Base-by-base conservation (phyloP, 92 coral and sea anemone species). In the Virgularia gustaviana region DNA sequence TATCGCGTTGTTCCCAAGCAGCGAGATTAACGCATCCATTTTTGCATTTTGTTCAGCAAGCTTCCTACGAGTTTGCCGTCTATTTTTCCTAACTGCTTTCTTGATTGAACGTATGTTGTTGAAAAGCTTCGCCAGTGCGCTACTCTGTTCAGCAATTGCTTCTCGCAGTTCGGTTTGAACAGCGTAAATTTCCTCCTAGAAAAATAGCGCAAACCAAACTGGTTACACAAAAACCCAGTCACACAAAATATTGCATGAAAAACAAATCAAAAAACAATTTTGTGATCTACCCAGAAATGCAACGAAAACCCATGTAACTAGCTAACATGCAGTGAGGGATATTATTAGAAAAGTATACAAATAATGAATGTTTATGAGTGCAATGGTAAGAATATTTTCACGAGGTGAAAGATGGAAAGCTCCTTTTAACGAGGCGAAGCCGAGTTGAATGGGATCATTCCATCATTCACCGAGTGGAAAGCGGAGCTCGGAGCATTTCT, bases 31-130 rank as follows among this genome's bases (percentile, higher is more conserved):
- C 3, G 75, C 51, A n/a, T 68, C 75, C 24, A 68, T 68, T 36
- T 68, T 68, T 18, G 75, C 75, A 27, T 68, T 68, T 68, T 68
- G 75, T 27, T 68, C 75, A 9, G 75, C 75, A 1, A 68, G 60
- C 34, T 68, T 68, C 51, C 75, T 49, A 1, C 75, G 60, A 33
- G 47, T 68, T 28, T 49, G 61, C 20, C 75, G 60, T 30, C 36
- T 49, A 24, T 43, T 51, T 39, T 68, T 68, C 20, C 51, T 68
- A 2, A 68, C 61, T 16, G 36, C 51, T 28, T 51, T 68, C 75
- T 68, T 68, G 24, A 68, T 68, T 27, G 59, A 30, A 15, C 75
- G 75, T 49, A 68, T 11, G 60, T 32, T 49, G 1, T 59, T 47
- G 34, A 49, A 49, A 2, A 68, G 15, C 44, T 68, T 68, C 28